Base-by-base conservation (phyloP, 2,797 vertebrate genomes). In the Gallinago stenura region DNA sequence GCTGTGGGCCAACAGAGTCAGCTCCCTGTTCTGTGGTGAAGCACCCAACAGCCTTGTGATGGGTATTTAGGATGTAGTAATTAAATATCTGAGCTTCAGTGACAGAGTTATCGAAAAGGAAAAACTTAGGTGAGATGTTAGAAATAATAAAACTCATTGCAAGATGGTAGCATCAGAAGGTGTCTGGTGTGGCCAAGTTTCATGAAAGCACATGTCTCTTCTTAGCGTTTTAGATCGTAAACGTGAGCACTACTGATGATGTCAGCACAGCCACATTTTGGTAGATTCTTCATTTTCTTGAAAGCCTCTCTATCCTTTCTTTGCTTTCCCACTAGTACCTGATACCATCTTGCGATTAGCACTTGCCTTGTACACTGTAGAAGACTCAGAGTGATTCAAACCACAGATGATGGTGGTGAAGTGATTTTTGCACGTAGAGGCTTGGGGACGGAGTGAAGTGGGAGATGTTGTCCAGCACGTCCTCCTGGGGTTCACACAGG, bases 321-420 rank as follows among this genome's bases (percentile, higher is more conserved):
- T 13, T 60, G 17, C 66, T 75, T 90, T 65, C 25, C 5, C n/a
- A 81, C 16, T 15, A 1, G 21, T 20, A 15, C 46, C 30, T 87
- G 66, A 58, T 20, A 30, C 15, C 51, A 79, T 79, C 61, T 75
- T 64, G 53, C 31, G 80, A 10, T 82, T 37, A 21, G 35, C 17
- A 0, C 0, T 1, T 62, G 35, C 24, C 17, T 39, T 50, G 10
- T 15, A 4, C 14, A 19, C 37, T 68, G 48, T 45, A 0, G 48
- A 12, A 33, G 60, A 37, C 21, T 72, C 45, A 6, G 53, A 51
- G 25, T 19, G 28, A 71, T 54, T 50, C 14, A 79, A 37, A 17
- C 54, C 50, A 19, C 73, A 41, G 1, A 68, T 20, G 53, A 10
- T n/a, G 53, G 9, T 51, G 43, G 15, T 31, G 64, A 87, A 37